Percentiles rank a stretch among this genome's conserved stretches.
These are phyloP conservation scores for Ivindomyrus marchei DNA, from an alignment of 2,113 vertebrate species.

Conservation along the genomic window DNA sequence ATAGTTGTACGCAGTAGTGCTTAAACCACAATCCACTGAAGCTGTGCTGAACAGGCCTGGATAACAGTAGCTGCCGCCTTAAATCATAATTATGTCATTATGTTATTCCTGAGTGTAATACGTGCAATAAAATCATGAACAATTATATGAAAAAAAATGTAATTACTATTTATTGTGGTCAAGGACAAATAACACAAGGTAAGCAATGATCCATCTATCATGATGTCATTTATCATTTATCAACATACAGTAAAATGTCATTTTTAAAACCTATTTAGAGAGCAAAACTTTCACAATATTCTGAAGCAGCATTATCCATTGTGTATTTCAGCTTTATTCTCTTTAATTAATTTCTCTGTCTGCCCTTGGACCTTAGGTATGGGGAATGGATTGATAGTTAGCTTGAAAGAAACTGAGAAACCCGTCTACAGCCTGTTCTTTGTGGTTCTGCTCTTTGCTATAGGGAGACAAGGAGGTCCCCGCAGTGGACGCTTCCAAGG, in stretches of 20 bases:
- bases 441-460: slow-evolving; percentile 28
- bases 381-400: background rate
- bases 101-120: background rate
- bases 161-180: background rate
- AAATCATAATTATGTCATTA: background rate
- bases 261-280: background rate
- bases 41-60: background rate
- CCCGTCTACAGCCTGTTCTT: background rate
- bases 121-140: background rate
- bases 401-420: background rate
- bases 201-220: background rate
- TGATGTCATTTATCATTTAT: background rate
- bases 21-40: background rate
- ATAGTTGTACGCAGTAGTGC: background rate
- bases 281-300: background rate
- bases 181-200: background rate
- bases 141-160: background rate
- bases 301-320: background rate
- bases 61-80: background rate
- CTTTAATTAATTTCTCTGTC: background rate
- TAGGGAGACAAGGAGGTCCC: slow-evolving; percentile 84
- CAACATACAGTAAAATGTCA: background rate
- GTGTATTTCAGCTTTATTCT: background rate
- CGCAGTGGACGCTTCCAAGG: slow-evolving; percentile 49
- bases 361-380: background rate